Evolutionary conservation across 2,797 vertebrate genomes (phyloP), one percentile per base, ranked within the genome.

Genomic region (Staurois parvus): DNA sequence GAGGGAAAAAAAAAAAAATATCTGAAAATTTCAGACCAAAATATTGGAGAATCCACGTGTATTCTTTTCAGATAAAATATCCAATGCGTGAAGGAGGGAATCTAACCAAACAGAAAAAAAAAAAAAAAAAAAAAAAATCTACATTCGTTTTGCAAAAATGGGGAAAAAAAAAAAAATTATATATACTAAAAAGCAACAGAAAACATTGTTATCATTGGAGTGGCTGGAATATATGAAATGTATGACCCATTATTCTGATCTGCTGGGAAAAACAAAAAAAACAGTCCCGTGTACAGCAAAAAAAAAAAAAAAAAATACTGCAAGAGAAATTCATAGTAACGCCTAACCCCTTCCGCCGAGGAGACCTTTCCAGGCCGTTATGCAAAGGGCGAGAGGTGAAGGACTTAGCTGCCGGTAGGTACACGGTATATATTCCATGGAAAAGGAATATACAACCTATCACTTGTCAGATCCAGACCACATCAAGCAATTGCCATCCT

Each of bases 231-330:
- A 95, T 94, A 91, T 90, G 93, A 93, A 94, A 94, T 86, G 85
- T 83, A 77, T 17, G 96, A 97, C 94, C 89, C 87, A 88, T 93
- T 94, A 91, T 90, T 93, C 21, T 70, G 17, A 8, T 29, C 93
- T 93, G 94, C 92, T 90, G 90, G 95, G 92, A 95, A 95, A 95
- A 94, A 93, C 89, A 95, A 94, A 96, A 95, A 93, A 96, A 97
- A 98, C 34, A 34, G 32, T 34, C 32, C 32, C 32, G 3, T 34
- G 32, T 34, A 34, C 32, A 37, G 34, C 34, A 37, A 91, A 89
- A 94, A 94, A 26, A 94, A 94, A 93, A 89, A 95, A 94, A 96
- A 95, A 93, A 96, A 97, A 98, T 95, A 97, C 96, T 95, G 95
- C 95, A 96, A 96, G 93, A 96, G 93, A 88, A 95, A 93, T 92